Conservation (phyloP, 2,888 invertebrate genomes). For the Brenthis hecate region DNA sequence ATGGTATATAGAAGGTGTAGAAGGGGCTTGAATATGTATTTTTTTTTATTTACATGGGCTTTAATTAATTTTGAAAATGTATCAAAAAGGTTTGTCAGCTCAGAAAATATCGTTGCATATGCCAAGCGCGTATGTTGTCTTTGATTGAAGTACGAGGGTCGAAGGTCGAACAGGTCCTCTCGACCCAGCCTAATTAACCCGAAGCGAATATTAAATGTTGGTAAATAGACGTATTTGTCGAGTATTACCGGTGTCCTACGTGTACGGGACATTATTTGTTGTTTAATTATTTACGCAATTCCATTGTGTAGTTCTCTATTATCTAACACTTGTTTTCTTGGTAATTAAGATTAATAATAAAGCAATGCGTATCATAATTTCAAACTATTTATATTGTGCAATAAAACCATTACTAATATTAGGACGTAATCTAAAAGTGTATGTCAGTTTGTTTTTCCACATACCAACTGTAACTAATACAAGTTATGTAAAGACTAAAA, state of each 20-base stretch:
- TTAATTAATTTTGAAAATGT: neutral
- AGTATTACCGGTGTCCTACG: slow-evolving; percentile 33
- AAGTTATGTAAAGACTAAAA: no score
- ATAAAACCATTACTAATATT: no score
- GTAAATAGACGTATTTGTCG: slow-evolving; percentile 70
- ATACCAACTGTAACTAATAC: no score
- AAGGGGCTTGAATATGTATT: no score
- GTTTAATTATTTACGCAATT: slow-evolving; percentile 35
- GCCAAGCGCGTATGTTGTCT: slow-evolving; percentile 29
- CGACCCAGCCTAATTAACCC: slow-evolving; percentile 69
- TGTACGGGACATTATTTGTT: slow-evolving; percentile 27
- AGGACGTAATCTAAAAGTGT: no score
- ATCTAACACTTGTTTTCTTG: slow-evolving; percentile 2
- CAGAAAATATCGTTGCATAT: slow-evolving; percentile 23
- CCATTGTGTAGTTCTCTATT: neutral
- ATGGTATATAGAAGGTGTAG: no score
- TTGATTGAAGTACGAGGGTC: slow-evolving; percentile 37
- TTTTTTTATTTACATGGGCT: neutral
- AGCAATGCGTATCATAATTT: no score
- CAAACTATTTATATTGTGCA: no score
- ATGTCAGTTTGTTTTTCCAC: no score
- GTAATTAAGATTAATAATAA: neutral
- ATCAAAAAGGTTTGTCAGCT: slow-evolving; percentile 4
- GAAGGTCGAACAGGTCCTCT: slow-evolving; percentile 26
- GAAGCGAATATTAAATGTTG: slow-evolving; percentile 75